phyloP scores from a whole-genome alignment of 1,140 invertebrate genomes.

The Plectrocnemia conspersa region DNA sequence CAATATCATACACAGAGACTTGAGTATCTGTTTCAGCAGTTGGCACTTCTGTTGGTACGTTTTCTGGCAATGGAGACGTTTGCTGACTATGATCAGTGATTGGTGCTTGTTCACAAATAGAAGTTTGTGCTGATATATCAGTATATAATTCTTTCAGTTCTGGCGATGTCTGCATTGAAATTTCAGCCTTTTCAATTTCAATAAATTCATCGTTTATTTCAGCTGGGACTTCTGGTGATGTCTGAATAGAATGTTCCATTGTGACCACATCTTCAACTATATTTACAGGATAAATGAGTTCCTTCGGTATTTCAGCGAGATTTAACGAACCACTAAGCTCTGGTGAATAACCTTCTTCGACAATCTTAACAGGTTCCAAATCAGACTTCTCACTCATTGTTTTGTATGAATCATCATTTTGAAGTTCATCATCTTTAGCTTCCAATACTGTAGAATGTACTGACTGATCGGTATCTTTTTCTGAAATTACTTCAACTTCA shows the following conservation, averaged over 20 bases:
- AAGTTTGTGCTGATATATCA: conserved; percentile 52
- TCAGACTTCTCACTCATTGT: conserved; percentile 55
- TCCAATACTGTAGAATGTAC: conserved; percentile 37
- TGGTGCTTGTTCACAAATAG: conserved; percentile 43
- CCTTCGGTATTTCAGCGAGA: conserved; percentile 43
- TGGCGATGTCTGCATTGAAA: conserved; percentile 54
- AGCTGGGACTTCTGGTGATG: conserved; percentile 52
- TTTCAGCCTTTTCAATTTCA: conserved; percentile 49
- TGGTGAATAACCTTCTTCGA: conserved; percentile 56
- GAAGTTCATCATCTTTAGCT: conserved; percentile 40
- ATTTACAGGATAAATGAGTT: conserved; percentile 55
- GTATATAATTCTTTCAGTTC: conserved; percentile 46
- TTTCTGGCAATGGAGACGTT: conserved; percentile 34
- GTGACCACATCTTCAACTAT: conserved; percentile 54
- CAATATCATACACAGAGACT: conserved; percentile 44
- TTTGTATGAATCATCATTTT: conserved; percentile 52
- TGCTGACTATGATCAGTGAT: conserved; percentile 33
- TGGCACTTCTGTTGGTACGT: not conserved
- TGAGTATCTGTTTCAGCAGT: conserved; percentile 44
- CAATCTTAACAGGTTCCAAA: conserved; percentile 55
- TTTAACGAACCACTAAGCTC: conserved; percentile 47
- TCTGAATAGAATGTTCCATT: conserved; percentile 57
- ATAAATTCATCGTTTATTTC: conserved; percentile 43
- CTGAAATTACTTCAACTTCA: conserved; percentile 41
- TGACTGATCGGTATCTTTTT: conserved; percentile 36